Percentiles rank a stretch among this genome's conserved stretches.
Conservation (phyloP, 2,888 invertebrate genomes). For the Apoderus coryli region DNA sequence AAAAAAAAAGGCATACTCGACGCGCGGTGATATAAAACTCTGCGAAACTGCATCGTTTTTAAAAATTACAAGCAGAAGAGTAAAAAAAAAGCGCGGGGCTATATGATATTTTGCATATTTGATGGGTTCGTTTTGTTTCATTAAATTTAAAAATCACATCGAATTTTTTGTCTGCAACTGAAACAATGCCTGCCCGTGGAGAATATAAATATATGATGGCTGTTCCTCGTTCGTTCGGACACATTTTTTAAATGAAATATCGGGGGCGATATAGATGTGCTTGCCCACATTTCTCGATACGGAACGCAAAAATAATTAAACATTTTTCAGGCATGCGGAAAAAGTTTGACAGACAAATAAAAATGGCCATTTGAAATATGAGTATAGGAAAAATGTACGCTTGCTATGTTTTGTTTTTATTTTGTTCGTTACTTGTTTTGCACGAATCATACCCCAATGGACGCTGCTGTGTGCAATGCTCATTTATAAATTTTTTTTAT, state of each 20-base stretch:
- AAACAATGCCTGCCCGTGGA: constrained; percentile 33
- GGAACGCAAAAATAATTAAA: constrained; percentile 37
- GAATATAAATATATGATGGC: constrained; percentile 36
- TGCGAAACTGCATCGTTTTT: constrained; percentile 22
- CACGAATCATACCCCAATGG: too few relatives aligned
- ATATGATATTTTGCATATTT: constrained; percentile 33
- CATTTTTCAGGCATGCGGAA: constrained; percentile 37
- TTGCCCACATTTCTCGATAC: constrained; percentile 33
- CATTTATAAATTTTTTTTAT: too few relatives aligned
- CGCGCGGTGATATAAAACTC: constrained; percentile 12
- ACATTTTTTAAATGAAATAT: constrained; percentile 36
- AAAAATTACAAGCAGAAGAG: too few relatives aligned
- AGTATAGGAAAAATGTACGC: too few relatives aligned
- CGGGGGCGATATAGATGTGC: constrained; percentile 32
- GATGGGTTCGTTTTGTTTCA: constrained; percentile 32
- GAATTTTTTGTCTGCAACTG: constrained; percentile 32
- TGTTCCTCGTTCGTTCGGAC: constrained; percentile 32
- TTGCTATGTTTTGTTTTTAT: too few relatives aligned
- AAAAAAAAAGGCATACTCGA: constrained; percentile 18
- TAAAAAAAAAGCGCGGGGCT: constrained; percentile 23
- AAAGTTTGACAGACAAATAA: constrained; percentile 38
- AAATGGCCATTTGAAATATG: constrained; percentile 37
- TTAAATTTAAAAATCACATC: constrained; percentile 35
- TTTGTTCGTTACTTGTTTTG: too few relatives aligned
- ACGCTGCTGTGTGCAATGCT: too few relatives aligned